phyloP scores from a whole-genome alignment of 2,113 vertebrate species.

The Apteryx mantelli region DNA sequence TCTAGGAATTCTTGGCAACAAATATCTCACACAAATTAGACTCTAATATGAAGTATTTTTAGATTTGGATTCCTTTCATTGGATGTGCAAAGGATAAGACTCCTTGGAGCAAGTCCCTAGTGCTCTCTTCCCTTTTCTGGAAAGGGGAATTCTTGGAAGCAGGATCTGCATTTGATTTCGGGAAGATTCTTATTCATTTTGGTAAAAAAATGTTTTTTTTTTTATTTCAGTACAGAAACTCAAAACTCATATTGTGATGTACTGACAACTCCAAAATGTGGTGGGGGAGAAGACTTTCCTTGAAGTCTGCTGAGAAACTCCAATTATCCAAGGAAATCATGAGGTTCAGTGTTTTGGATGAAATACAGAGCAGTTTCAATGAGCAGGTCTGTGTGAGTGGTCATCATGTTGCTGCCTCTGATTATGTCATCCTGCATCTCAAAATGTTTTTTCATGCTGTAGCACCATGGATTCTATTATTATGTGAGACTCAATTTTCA shows the following conservation, averaged over 20 bases:
- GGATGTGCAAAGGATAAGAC: neutral
- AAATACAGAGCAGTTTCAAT: neutral
- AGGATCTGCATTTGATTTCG: neutral
- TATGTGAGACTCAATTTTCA: neutral
- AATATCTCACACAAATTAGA: neutral
- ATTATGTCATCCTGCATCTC: neutral
- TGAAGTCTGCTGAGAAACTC: neutral
- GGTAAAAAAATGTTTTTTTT: neutral
- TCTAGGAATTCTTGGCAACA: conserved; percentile 61
- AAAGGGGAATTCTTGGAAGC: neutral
- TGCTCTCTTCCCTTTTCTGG: neutral
- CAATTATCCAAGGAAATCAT: neutral
- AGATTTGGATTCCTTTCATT: conserved; percentile 7
- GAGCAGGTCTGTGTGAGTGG: neutral
- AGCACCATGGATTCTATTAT: neutral
- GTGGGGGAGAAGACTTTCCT: neutral
- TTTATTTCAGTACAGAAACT: neutral
- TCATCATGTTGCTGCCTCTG: neutral
- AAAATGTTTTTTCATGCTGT: neutral
- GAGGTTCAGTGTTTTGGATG: fast-evolving
- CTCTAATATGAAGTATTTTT: conserved; percentile 37
- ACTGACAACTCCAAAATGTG: neutral
- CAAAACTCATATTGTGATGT: neutral
- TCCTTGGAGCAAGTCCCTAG: neutral
- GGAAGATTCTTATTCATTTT: neutral